These are phyloP conservation scores for Vireo griseus DNA, from an alignment of 2,797 vertebrate species.

Conservation along the genomic window DNA sequence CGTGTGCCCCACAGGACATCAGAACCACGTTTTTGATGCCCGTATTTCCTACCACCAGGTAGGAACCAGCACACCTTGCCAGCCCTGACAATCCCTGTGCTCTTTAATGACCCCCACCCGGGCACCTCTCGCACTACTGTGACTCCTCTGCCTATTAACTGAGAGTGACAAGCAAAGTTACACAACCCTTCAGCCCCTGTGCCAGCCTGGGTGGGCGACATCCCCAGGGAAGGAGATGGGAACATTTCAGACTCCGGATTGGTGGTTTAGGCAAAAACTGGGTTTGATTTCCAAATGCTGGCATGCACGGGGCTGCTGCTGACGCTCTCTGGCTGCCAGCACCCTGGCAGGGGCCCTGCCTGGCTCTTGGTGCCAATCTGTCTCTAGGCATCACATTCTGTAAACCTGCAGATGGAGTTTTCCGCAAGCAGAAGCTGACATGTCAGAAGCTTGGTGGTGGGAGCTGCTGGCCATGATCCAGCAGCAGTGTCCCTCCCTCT, in stretches of 20 bases:
- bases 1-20: background rate
- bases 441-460: background rate
- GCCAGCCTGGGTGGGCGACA: background rate
- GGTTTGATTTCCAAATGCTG: background rate
- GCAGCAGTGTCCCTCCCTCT: background rate
- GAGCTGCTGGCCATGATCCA: background rate
- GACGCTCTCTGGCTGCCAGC: background rate
- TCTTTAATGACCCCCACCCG: background rate
- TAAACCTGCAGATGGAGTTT: conserved; percentile 41
- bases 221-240: background rate
- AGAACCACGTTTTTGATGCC: fast-evolving
- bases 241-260: background rate
- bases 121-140: fast-evolving
- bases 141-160: fast-evolving
- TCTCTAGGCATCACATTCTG: background rate
- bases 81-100: fast-evolving
- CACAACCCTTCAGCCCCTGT: background rate
- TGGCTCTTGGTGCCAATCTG: background rate
- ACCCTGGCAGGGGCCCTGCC: background rate
- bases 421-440: conserved; percentile 8
- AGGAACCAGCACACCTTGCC: background rate
- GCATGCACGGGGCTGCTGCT: background rate
- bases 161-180: background rate
- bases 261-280: background rate
- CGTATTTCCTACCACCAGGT: background rate